Percentiles rank a stretch among this genome's conserved stretches.
phyloP scores from a whole-genome alignment of 1,140 invertebrate species.

The Phymorhynchus buccinoides region DNA sequence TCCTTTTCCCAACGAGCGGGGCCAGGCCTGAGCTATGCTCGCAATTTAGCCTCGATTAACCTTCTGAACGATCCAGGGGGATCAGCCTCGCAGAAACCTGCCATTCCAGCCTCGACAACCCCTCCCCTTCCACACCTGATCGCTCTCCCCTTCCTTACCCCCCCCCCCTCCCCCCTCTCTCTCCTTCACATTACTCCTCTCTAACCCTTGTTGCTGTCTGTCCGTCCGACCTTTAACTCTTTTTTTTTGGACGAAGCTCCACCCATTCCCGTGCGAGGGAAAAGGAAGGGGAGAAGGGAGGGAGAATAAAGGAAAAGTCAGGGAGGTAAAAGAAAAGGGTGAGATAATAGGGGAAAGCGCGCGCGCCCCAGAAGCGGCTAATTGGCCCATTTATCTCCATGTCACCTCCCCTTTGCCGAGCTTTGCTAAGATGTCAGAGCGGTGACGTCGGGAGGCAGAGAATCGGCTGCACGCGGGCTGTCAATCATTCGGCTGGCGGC shows the following conservation, averaged over 20 bases:
- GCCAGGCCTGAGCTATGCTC: constrained; percentile 5
- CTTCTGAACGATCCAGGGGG: constrained; percentile 30
- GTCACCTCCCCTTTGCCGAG: neutral
- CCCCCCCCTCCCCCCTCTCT: neutral
- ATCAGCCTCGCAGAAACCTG: neutral
- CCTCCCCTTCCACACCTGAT: neutral
- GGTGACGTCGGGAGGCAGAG: neutral
- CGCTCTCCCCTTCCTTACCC: neutral
- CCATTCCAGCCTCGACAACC: neutral
- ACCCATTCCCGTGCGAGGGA: neutral
- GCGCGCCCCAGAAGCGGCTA: neutral
- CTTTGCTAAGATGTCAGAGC: neutral
- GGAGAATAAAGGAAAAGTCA: neutral
- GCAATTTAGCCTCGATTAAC: constrained; percentile 36
- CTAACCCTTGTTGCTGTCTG: neutral
- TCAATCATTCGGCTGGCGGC: neutral
- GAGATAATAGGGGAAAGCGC: neutral
- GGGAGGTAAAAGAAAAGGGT: neutral
- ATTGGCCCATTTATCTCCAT: neutral
- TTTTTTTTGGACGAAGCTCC: neutral
- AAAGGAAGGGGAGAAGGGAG: neutral
- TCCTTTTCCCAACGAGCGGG: neutral
- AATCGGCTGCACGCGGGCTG: neutral
- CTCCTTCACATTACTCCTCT: neutral
- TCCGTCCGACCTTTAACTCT: too few relatives aligned